These are phyloP conservation scores for Cyclargus thomasi DNA, from an alignment of 1,140 invertebrate species.

Conservation along the genomic window DNA sequence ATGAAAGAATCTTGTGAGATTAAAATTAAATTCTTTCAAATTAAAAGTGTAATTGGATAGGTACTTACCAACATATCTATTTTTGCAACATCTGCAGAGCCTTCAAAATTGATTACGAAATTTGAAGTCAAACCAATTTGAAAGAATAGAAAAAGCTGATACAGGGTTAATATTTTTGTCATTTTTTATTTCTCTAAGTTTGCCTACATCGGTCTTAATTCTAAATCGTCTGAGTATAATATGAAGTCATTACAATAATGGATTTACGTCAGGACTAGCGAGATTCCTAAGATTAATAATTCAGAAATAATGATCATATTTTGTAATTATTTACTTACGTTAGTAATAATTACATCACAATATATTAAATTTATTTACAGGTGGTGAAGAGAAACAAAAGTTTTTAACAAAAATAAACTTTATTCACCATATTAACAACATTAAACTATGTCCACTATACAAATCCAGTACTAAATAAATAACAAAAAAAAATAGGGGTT, in stretches of 20 bases:
- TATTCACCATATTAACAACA: too few species aligned
- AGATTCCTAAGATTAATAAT: constrained; percentile 10
- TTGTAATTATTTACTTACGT: background rate
- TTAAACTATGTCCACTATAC: too few species aligned
- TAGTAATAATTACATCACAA: background rate
- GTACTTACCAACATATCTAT: constrained; percentile 39
- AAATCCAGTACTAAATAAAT: too few species aligned
- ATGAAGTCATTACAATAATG: constrained; percentile 2
- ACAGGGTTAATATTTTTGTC: background rate
- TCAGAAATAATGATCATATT: constrained; percentile 8
- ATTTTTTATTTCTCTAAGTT: background rate
- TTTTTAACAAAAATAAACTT: too few species aligned
- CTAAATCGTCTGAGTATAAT: background rate
- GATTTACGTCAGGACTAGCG: background rate
- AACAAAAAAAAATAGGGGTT: too few species aligned
- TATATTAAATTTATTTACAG: too few species aligned
- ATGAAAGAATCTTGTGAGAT: background rate
- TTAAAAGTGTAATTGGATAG: too few species aligned
- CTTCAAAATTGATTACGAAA: background rate
- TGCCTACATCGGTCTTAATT: background rate
- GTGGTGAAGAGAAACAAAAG: too few species aligned
- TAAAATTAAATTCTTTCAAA: background rate
- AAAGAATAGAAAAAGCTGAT: background rate
- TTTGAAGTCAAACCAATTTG: background rate
- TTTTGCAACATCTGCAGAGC: constrained; percentile 22